A percentile compares a stretch with the other conserved stretches of the same genome.
Evolutionary conservation across 1,140 invertebrate species (phyloP).

Genomic region (Drosophila lacertosa): DNA sequence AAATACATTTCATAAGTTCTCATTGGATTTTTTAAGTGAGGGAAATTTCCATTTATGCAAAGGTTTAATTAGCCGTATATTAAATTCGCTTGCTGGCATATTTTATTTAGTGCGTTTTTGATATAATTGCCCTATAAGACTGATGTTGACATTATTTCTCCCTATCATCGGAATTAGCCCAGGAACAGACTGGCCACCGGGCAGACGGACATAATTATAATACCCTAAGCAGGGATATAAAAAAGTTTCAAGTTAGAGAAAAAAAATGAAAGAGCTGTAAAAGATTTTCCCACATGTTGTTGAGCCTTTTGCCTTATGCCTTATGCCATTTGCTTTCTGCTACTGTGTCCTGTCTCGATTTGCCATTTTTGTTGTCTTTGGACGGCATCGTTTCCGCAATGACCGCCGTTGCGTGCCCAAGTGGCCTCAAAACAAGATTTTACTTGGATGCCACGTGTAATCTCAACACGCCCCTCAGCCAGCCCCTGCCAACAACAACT

Average conservation of each 20-base stretch:
- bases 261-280: background rate
- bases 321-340: no score
- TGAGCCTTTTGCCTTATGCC: background rate
- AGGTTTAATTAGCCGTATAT: no score
- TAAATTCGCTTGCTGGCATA: no score
- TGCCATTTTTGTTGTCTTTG: slow-evolving; percentile 53
- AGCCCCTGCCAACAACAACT: background rate
- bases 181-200: no score
- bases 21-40: no score
- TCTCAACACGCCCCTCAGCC: slow-evolving; percentile 13
- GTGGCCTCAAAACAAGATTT: slow-evolving; percentile 63
- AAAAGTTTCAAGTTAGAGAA: background rate
- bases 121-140: no score
- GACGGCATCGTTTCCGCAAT: slow-evolving; percentile 57
- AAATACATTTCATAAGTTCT: background rate
- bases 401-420: slow-evolving; percentile 68
- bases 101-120: no score
- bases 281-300: background rate
- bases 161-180: no score
- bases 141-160: no score
- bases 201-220: no score
- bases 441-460: slow-evolving; percentile 57
- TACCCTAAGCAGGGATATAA: no score
- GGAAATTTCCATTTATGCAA: no score
- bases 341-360: slow-evolving; percentile 16